phyloP scores from a whole-genome alignment of 2,888 invertebrate species.

The Prenolepis imparis region DNA sequence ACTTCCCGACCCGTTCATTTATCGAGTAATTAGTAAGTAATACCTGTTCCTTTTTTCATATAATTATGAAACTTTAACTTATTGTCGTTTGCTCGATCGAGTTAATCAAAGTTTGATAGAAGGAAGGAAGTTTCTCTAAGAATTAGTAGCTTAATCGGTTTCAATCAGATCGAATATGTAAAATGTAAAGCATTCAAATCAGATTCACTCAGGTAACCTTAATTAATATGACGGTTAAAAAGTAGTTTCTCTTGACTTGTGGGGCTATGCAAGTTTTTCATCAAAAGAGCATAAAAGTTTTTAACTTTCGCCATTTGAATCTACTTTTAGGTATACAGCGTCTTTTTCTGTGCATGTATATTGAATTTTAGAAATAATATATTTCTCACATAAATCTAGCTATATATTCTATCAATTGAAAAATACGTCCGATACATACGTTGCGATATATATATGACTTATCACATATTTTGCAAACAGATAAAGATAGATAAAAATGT shows the following conservation, averaged over 20 bases:
- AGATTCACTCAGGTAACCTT: neutral
- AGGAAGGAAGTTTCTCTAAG: too few species aligned
- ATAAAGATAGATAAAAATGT: too few species aligned
- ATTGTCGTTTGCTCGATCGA: neutral
- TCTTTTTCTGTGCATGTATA: neutral
- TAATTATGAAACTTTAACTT: neutral
- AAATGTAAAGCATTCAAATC: neutral
- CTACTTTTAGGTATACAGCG: neutral
- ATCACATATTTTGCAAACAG: too few species aligned
- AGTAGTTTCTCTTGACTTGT: neutral
- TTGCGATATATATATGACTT: neutral
- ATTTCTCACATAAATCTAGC: neutral
- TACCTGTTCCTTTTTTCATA: neutral
- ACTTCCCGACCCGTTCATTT: neutral
- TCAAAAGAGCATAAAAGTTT: too few species aligned
- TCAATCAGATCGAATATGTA: neutral
- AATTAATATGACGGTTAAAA: neutral
- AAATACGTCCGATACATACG: neutral
- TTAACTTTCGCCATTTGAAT: neutral
- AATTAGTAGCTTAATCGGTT: too few species aligned
- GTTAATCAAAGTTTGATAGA: too few species aligned
- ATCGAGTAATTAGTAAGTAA: neutral
- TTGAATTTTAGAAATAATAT: neutral
- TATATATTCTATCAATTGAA: neutral
- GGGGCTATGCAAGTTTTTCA: neutral